Conservation (phyloP, 2,888 invertebrate species). For the Loripinus fragilis region DNA sequence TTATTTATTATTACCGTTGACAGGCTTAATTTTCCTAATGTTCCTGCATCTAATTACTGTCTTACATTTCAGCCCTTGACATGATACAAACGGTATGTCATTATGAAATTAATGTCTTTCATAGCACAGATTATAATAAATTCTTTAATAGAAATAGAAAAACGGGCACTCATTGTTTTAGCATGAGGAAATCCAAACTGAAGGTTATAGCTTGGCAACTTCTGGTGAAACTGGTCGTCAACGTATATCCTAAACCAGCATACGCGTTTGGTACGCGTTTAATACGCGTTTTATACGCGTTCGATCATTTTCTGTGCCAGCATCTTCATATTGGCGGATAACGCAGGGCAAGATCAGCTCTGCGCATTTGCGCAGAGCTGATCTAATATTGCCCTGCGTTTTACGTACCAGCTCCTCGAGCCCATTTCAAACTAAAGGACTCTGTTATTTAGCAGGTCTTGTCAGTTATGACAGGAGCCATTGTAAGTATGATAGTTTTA, state of each 20-base stretch:
- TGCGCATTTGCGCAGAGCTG: too few species aligned
- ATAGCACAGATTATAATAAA: constrained; percentile 20
- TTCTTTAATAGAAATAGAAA: not conserved
- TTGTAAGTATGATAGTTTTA: not conserved
- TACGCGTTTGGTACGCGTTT: too few species aligned
- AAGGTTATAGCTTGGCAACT: not conserved
- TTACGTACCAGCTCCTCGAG: too few species aligned
- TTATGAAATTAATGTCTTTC: constrained; percentile 35
- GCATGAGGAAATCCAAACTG: not conserved
- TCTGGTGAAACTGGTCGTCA: too few species aligned
- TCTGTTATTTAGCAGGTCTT: not conserved
- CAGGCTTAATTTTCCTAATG: constrained; percentile 23
- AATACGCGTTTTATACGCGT: too few species aligned
- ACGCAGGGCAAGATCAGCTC: too few species aligned
- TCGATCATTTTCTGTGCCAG: too few species aligned
- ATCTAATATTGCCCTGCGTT: too few species aligned
- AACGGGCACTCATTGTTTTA: constrained; percentile 14
- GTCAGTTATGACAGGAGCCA: not conserved
- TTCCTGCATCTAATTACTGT: constrained; percentile 45
- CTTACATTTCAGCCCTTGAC: constrained; percentile 34
- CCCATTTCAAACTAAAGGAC: too few species aligned
- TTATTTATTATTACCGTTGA: constrained; percentile 19
- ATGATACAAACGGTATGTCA: constrained; percentile 36
- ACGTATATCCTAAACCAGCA: too few species aligned
- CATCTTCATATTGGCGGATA: too few species aligned